Evolutionary conservation across 2,113 vertebrate genomes (phyloP).

Genomic region (Phycodurus eques): DNA sequence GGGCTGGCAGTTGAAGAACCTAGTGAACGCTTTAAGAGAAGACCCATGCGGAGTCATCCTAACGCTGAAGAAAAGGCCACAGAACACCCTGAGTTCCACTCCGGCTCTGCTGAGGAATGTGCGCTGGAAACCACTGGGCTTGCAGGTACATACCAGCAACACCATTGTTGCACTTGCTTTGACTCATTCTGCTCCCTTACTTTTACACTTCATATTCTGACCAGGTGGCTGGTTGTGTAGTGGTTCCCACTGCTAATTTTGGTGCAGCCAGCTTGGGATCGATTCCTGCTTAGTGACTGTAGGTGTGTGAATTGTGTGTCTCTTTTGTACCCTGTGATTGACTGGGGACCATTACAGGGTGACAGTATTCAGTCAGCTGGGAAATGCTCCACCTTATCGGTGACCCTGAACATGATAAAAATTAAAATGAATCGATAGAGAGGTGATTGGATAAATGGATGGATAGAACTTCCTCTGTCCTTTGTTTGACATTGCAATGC

Average conservation of each 20-base stretch:
- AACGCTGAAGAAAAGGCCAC: conserved; percentile 86
- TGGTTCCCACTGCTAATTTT: neutral
- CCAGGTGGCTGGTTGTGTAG: neutral
- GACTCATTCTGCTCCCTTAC: neutral
- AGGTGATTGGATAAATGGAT: neutral
- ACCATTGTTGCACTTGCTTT: neutral
- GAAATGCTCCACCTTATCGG: neutral
- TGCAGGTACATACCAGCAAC: conserved; percentile 71
- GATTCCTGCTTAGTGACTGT: neutral
- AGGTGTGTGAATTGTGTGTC: neutral
- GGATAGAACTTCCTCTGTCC: conserved; percentile 10
- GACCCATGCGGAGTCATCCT: conserved; percentile 86
- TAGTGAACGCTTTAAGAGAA: conserved; percentile 86
- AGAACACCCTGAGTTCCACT: conserved; percentile 85
- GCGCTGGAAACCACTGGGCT: conserved; percentile 85
- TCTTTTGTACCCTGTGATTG: neutral
- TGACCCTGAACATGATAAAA: neutral
- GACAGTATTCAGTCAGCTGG: neutral
- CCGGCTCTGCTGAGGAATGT: conserved; percentile 86
- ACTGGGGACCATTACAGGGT: neutral
- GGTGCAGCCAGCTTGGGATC: neutral
- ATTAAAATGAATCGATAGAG: neutral
- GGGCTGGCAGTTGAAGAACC: conserved; percentile 90
- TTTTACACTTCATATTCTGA: neutral
- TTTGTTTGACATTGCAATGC: conserved; percentile 38